Conservation (phyloP, 2,888 invertebrate species). For the Rambutsinella grinnellia region DNA sequence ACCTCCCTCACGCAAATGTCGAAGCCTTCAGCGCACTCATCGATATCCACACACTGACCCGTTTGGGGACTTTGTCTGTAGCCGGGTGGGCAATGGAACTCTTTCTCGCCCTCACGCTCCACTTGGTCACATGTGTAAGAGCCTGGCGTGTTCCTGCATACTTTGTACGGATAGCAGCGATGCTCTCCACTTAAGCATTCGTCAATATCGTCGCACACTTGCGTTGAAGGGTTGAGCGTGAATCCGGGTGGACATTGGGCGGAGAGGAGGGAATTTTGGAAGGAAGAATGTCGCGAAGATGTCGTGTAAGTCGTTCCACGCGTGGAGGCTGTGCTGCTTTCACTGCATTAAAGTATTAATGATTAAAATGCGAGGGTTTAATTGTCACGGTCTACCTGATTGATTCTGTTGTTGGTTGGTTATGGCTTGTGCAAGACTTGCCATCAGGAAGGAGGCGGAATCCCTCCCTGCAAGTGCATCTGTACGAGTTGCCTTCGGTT, state of each 20-base stretch:
- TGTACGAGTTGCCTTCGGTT: conserved; percentile 79
- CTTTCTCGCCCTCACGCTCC: conserved; percentile 47
- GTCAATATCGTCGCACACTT: conserved; percentile 74
- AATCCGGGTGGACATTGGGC: conserved; percentile 67
- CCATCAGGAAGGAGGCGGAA: conserved; percentile 79
- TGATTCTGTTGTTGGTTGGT: too few species aligned
- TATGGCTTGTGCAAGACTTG: conserved; percentile 80
- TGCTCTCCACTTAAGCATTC: conserved; percentile 77
- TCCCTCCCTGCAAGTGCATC: conserved; percentile 79
- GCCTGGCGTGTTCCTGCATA: conserved; percentile 71
- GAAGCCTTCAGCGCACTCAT: conserved; percentile 78
- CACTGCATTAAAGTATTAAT: not conserved
- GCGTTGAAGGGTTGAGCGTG: conserved; percentile 66
- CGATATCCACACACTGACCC: conserved; percentile 74
- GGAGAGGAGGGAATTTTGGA: conserved; percentile 13
- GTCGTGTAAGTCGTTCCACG: conserved; percentile 16
- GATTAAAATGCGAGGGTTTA: not conserved
- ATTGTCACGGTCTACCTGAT: too few species aligned
- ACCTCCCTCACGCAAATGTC: conserved; percentile 78
- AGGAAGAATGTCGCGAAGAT: conserved; percentile 9
- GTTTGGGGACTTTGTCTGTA: conserved; percentile 62
- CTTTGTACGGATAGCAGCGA: conserved; percentile 69
- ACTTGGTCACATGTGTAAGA: conserved; percentile 69
- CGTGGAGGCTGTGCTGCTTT: too few species aligned
- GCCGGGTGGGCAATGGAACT: conserved; percentile 66